A percentile compares a stretch with the other conserved stretches of the same genome.
Conservation (phyloP, 2,888 invertebrate species). For the Drosophila peninsularis region DNA sequence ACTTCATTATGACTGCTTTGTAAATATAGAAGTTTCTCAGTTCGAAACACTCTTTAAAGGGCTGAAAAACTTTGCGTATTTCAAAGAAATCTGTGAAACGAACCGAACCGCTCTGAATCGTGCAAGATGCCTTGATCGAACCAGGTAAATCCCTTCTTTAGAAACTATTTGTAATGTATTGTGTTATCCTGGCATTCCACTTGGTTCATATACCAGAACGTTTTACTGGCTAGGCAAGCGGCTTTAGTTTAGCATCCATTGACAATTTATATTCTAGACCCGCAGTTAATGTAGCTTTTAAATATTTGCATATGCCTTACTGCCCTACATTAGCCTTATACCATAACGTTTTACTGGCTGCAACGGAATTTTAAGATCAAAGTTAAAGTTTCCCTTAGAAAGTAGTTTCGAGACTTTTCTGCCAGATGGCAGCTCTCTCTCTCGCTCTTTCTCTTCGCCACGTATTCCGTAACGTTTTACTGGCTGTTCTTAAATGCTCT, state of each 20-base stretch:
- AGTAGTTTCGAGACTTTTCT: background rate
- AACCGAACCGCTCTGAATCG: background rate
- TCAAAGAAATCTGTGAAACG: background rate
- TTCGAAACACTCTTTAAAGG: background rate
- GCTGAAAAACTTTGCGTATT: background rate
- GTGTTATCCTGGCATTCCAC: background rate
- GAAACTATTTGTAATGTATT: background rate
- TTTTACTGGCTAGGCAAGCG: background rate
- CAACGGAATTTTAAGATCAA: background rate
- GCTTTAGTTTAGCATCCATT: background rate
- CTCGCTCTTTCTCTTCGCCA: background rate
- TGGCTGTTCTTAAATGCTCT: background rate
- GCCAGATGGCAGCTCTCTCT: no score
- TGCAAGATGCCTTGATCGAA: background rate
- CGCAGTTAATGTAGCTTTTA: no score
- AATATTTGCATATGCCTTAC: no score
- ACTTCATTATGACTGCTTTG: background rate
- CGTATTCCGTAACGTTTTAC: conserved; percentile 1
- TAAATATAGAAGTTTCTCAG: background rate
- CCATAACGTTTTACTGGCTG: background rate
- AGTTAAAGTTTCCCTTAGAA: background rate
- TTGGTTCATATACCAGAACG: background rate
- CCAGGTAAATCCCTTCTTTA: background rate
- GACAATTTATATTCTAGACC: no score
- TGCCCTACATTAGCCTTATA: background rate